These are phyloP conservation scores for Drosophila repletoides DNA, from an alignment of 1,140 invertebrate genomes.

Conservation along the genomic window DNA sequence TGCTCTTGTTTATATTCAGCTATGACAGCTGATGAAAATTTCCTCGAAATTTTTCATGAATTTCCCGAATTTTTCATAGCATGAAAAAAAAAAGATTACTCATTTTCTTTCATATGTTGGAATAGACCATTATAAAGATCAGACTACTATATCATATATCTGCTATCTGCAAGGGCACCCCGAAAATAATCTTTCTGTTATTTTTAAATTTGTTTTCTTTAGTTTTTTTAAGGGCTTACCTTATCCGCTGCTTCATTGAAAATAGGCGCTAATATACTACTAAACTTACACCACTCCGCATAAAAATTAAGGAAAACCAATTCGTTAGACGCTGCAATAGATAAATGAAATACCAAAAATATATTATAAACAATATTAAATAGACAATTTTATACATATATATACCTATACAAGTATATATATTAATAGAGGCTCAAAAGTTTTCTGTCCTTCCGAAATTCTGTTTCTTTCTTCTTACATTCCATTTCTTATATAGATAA, in stretches of 20 bases:
- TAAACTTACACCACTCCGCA: constrained; percentile 98
- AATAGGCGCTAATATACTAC: constrained; percentile 97
- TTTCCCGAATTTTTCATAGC: too few relatives aligned
- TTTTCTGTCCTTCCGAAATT: background rate
- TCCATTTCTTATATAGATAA: too few relatives aligned
- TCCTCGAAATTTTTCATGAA: too few relatives aligned
- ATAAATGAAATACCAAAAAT: constrained; percentile 21
- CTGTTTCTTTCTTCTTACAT: background rate
- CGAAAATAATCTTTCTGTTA: background rate
- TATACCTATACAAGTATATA: background rate
- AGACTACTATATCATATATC: too few relatives aligned
- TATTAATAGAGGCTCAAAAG: background rate
- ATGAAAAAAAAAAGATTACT: background rate
- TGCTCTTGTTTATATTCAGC: background rate
- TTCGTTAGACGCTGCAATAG: constrained; percentile 94
- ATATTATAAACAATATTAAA: constrained; percentile 1
- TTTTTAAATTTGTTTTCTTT: background rate
- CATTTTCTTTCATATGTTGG: too few relatives aligned
- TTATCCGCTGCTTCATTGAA: constrained; percentile 98
- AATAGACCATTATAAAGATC: too few relatives aligned
- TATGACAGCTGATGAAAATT: too few relatives aligned
- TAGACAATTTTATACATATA: background rate
- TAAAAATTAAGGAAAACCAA: constrained; percentile 99
- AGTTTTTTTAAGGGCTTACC: constrained; percentile 83
- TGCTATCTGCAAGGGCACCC: too few relatives aligned